Evolutionary conservation across 2,888 invertebrate genomes (phyloP), one percentile per base, ranked within the genome.

Genomic region (Euzetes globulus): DNA sequence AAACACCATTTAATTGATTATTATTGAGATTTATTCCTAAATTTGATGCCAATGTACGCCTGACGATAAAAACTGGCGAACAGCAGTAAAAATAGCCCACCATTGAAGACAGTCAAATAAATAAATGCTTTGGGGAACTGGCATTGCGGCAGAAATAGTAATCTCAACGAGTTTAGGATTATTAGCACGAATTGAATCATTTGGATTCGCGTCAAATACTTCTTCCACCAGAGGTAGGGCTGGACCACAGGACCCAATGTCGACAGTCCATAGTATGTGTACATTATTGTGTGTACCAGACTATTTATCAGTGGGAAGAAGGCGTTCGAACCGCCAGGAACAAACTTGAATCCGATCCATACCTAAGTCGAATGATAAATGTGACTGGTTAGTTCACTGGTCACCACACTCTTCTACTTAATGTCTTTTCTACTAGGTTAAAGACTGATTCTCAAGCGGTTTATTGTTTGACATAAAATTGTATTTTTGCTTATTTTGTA

Each of bases 171-270:
- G 52, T 78, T 78, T n/a, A 77, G 50, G 25, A 77, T 77, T 9
- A 78, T 77, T 50, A 77, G 73, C 33, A 78, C 76, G 65, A 78
- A 78, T 70, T 78, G 78, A 50, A 77, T 75, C 75, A 84, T 83
- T 79, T 84, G 84, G 81, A 84, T 81, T 73, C 79, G 80, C 25
- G 84, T 84, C 81, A 84, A 82, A 79, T 84, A 83, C 70, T 81
- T 82, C 78, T 84, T 84, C 84, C 83, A 84, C 83, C 83, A 84
- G 45, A 84, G 80, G 76, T 82, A 84, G 78, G 83, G 83, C 78
- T 82, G 82, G 78, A 82, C 82, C n/a, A 79, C 77, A 17, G 83
- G 83, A 29, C 83, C 83, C n/a, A 83, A 77, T 17, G 82, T 83
- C 4, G 84, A 80, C 78, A 83, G 75, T 2, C 82, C 83, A 76